Evolutionary conservation across 2,797 vertebrate genomes (phyloP), one percentile per base, ranked within the genome.

Genomic region (Spizella passerina): DNA sequence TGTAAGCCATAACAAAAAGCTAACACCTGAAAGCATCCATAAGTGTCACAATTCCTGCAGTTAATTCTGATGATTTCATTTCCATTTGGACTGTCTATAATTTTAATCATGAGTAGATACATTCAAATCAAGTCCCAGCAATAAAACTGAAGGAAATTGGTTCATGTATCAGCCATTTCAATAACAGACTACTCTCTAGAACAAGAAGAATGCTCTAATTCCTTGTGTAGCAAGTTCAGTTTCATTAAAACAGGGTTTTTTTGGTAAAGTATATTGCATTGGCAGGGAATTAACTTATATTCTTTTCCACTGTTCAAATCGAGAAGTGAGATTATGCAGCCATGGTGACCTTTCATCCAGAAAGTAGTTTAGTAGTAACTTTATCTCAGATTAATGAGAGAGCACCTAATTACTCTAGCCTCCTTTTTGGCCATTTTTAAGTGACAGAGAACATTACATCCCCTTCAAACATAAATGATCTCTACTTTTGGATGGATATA

Each of bases 401-500:
- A 19, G 6, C 21, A 65, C 29, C 14, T 50, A 10, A 44, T 50
- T 26, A 9, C 52, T 81, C 10, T n/a, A 15, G 6, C 5, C 43
- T 38, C 8, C 10, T 60, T 72, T 41, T 16, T 7, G 9, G 10
- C 22, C 20, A 24, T 12, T 47, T 71, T 64, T 47, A 52, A 55
- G 8, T 3, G 3, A 43, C 6, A 22, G 6, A 36, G 6, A 47
- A 3, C 10, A 12, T 9, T 6, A 59, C 12, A n/a, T 8, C 4
- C 17, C 10, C 14, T 47, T 53, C 2, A 2, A 27, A 69, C 14
- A 19, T 7, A 39, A 66, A 14, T 0, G 1, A 83, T n/a, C 8
- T 9, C 13, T 10, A 22, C 16, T 78, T 70, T 17, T 0, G 1
- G 14, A n/a, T 8, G 0, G 6, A 6, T 9, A 6, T n/a, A 27